Evolutionary conservation across 2,888 invertebrate species (phyloP).

Genomic region (Drosophila phalerata): DNA sequence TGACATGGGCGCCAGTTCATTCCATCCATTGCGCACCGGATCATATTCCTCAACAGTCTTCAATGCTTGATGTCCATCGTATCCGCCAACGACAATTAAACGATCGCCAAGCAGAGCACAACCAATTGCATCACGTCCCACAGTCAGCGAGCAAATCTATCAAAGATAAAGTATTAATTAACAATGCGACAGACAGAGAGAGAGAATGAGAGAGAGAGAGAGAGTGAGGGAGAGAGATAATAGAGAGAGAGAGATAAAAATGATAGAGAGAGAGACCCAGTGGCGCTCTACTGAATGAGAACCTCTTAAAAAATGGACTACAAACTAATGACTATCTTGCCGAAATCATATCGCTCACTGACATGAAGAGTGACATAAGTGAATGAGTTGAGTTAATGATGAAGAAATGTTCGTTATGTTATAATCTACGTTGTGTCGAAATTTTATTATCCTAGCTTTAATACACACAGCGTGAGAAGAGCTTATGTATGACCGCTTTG

Average conservation of each 20-base stretch:
- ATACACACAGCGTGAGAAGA: too few relatives aligned
- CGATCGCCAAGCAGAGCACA: slow-evolving; percentile 93
- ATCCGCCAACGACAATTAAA: slow-evolving; percentile 93
- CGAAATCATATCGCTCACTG: too few relatives aligned
- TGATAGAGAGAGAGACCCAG: background rate
- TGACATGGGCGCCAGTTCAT: slow-evolving; percentile 91
- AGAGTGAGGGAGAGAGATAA: background rate
- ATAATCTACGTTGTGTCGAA: too few relatives aligned
- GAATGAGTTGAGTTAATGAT: too few relatives aligned
- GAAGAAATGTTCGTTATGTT: too few relatives aligned
- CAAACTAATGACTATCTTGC: too few relatives aligned
- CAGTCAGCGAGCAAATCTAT: slow-evolving; percentile 91
- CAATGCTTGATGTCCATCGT: slow-evolving; percentile 95
- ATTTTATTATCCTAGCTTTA: too few relatives aligned
- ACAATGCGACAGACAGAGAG: background rate
- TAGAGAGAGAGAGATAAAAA: too few relatives aligned
- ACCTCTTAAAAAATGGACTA: too few relatives aligned
- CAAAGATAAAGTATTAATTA: background rate
- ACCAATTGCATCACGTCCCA: slow-evolving; percentile 95
- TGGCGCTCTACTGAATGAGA: background rate
- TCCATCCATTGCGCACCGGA: slow-evolving; percentile 92
- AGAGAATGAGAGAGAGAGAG: background rate
- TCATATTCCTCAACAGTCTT: slow-evolving; percentile 96
- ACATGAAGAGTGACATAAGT: too few relatives aligned
- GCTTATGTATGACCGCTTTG: too few relatives aligned